Percentiles rank a stretch among this genome's conserved stretches.
Evolutionary conservation across 1,140 invertebrate species (phyloP).

Genomic region (Acromyrmex heyeri): DNA sequence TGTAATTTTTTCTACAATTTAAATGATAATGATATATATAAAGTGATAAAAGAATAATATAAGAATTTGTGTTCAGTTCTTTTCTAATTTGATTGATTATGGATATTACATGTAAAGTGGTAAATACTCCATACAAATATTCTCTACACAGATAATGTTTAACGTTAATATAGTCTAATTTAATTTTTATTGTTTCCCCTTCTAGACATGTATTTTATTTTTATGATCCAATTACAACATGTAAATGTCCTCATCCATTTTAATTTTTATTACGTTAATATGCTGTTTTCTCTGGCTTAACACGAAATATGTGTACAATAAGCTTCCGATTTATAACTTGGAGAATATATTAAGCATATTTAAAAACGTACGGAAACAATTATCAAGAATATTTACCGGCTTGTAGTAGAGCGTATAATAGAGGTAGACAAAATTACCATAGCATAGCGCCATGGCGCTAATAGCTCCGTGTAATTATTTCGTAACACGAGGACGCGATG

Average conservation of each 20-base stretch:
- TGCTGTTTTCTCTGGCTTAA: conserved; percentile 38
- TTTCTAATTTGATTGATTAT: not conserved
- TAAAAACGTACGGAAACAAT: conserved; percentile 47
- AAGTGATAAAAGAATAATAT: no score
- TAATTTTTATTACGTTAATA: conserved; percentile 24
- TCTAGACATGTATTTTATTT: not conserved
- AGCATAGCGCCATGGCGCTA: conserved; percentile 22
- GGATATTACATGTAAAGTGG: not conserved
- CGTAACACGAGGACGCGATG: conserved; percentile 51
- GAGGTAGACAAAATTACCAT: conserved; percentile 28
- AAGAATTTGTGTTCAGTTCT: no score
- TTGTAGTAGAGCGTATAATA: conserved; percentile 3
- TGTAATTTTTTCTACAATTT: not conserved
- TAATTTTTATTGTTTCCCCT: not conserved
- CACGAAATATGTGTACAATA: conserved; percentile 23
- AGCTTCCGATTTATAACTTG: conserved; percentile 8
- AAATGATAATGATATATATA: no score
- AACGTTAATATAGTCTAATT: not conserved
- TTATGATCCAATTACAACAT: conserved; percentile 51
- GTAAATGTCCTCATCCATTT: conserved; percentile 40
- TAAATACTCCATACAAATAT: not conserved
- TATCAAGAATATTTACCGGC: not conserved
- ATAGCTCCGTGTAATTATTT: conserved; percentile 52
- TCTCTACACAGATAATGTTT: not conserved
- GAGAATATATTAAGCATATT: conserved; percentile 11